A percentile compares a stretch with the other conserved stretches of the same genome.
phyloP scores from a whole-genome alignment of 2,888 invertebrate species.

The Pediacus dermestoides region DNA sequence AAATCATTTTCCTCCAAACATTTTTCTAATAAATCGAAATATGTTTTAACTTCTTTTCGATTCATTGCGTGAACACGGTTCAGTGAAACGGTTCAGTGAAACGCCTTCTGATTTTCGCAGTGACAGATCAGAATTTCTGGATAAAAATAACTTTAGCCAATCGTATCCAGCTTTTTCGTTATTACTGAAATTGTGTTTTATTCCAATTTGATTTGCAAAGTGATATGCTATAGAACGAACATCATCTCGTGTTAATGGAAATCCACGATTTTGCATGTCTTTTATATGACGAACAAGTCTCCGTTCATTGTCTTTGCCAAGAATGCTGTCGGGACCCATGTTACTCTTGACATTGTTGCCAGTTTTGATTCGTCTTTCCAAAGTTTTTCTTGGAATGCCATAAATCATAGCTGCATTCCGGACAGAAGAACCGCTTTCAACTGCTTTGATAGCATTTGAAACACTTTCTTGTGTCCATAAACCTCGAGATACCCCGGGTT shows the following conservation, averaged over 20 bases:
- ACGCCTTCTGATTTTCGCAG: slow-evolving; percentile 13
- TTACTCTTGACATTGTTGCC: neutral
- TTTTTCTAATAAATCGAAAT: neutral
- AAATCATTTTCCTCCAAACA: neutral
- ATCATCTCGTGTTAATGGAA: neutral
- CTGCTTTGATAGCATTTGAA: neutral
- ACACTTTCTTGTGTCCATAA: slow-evolving; percentile 1
- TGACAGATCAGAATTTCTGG: slow-evolving; percentile 8
- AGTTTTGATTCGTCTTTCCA: neutral
- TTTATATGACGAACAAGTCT: slow-evolving; percentile 13
- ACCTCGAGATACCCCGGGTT: neutral
- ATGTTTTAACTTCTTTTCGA: slow-evolving; percentile 1
- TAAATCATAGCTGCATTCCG: neutral
- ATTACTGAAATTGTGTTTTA: neutral
- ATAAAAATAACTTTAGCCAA: slow-evolving; percentile 12
- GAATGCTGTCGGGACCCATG: neutral
- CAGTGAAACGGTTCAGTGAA: no score
- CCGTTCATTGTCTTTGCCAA: slow-evolving; percentile 13
- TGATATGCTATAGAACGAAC: slow-evolving; percentile 1
- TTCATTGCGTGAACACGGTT: slow-evolving; percentile 14
- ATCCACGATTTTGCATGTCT: slow-evolving; percentile 6
- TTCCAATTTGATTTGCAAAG: neutral
- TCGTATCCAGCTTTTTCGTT: slow-evolving; percentile 2
- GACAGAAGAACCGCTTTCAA: neutral
- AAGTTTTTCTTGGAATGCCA: neutral